Conservation (phyloP, 2,888 invertebrate genomes). For the Pachymerium ferrugineum region DNA sequence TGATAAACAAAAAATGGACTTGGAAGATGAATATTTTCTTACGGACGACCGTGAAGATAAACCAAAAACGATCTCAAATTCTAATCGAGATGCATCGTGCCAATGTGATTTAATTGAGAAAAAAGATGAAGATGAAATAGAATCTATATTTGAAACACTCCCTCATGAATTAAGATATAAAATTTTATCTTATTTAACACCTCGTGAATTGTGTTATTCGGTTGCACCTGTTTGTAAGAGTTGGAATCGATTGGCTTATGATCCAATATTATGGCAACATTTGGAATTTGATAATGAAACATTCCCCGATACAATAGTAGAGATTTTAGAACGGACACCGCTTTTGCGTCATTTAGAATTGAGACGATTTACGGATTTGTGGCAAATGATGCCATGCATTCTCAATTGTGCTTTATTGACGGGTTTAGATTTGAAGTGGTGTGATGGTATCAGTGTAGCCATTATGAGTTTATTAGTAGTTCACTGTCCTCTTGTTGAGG, state of each 20-base stretch:
- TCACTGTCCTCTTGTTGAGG: slow-evolving; percentile 29
- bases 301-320: neutral
- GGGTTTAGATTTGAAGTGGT: slow-evolving; percentile 20
- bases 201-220: slow-evolving; percentile 36
- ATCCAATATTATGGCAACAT: slow-evolving; percentile 37
- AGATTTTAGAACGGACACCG: neutral
- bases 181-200: slow-evolving; percentile 38
- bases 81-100: no score
- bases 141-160: no score
- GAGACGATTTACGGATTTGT: neutral
- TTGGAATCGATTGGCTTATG: slow-evolving; percentile 37
- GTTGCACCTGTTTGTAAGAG: slow-evolving; percentile 37
- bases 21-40: no score
- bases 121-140: no score
- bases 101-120: no score
- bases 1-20: no score
- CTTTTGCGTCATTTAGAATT: neutral
- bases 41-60: no score
- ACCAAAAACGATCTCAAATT: no score
- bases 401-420: slow-evolving; percentile 8
- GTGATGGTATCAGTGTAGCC: slow-evolving; percentile 4
- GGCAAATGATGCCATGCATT: neutral
- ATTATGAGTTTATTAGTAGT: neutral
- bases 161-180: slow-evolving; percentile 37
- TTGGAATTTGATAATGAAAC: slow-evolving; percentile 30